These are phyloP conservation scores for Dermochelys coriacea DNA, from an alignment of 2,797 vertebrate genomes.

Conservation along the genomic window DNA sequence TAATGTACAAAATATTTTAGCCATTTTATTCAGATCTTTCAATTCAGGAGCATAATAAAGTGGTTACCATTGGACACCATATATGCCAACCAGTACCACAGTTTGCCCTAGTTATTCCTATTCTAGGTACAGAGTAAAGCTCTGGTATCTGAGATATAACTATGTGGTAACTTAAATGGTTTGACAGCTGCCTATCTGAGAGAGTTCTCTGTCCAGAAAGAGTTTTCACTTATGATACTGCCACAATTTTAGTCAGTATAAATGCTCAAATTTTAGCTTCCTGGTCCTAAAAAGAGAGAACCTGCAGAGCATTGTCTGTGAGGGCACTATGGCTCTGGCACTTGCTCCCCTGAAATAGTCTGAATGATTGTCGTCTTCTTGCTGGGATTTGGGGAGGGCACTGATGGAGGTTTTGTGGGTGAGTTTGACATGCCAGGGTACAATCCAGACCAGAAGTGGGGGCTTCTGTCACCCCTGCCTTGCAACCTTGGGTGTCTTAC, in stretches of 20 bases:
- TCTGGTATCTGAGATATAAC: not conserved
- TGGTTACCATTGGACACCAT: not conserved
- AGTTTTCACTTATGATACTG: not conserved
- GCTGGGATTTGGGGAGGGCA: not conserved
- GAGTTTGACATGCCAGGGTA: not conserved
- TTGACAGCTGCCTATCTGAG: not conserved
- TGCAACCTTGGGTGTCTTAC: not conserved
- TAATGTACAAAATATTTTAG: not conserved
- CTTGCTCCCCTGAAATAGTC: not conserved
- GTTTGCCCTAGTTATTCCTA: not conserved
- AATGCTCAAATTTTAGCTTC: not conserved
- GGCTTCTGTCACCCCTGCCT: not conserved
- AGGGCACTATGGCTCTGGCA: not conserved
- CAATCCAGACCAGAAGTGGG: not conserved
- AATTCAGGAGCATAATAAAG: not conserved
- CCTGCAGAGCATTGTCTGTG: not conserved
- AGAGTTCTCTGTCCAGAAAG: not conserved
- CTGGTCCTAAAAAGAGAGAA: not conserved
- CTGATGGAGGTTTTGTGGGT: not conserved
- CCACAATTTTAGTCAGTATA: not conserved
- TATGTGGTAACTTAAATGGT: not conserved
- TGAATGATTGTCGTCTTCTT: not conserved
- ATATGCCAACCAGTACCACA: not conserved
- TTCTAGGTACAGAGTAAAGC: not conserved
- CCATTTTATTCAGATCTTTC: not conserved